Evolutionary conservation across 1,140 invertebrate species (phyloP).

Genomic region (Drosophila grimshawi): DNA sequence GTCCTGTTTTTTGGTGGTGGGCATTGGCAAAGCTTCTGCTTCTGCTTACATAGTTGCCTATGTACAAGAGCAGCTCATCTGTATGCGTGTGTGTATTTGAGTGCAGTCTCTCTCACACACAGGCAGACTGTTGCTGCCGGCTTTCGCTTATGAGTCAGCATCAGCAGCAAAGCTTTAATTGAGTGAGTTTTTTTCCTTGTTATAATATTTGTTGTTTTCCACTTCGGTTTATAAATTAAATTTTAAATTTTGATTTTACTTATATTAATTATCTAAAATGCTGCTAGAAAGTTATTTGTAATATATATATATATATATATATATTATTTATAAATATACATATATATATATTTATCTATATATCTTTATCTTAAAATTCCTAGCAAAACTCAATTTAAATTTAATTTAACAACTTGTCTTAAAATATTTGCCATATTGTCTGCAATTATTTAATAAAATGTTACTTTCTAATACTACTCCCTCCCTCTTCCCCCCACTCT

Average conservation of each 20-base stretch:
- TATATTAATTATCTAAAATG: conserved; percentile 2
- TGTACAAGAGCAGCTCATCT: conserved; percentile 43
- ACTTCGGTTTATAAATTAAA: neutral
- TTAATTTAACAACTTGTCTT: too few species aligned
- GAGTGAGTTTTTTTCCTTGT: conserved; percentile 41
- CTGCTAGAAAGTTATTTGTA: too few species aligned
- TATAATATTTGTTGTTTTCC: conserved; percentile 20
- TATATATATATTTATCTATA: too few species aligned
- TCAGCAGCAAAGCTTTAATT: conserved; percentile 41
- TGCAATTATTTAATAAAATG: conserved; percentile 16
- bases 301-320: too few species aligned
- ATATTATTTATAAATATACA: too few species aligned
- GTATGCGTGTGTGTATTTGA: conserved; percentile 28
- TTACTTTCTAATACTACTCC: neutral
- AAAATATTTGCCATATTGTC: too few species aligned
- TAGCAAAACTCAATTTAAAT: too few species aligned
- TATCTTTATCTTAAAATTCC: too few species aligned
- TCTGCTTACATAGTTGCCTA: conserved; percentile 71
- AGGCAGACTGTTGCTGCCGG: conserved; percentile 78
- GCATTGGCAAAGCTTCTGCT: conserved; percentile 36
- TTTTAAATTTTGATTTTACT: neutral
- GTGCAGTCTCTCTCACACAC: conserved; percentile 16
- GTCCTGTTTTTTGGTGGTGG: conserved; percentile 70
- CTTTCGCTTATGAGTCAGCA: conserved; percentile 59
- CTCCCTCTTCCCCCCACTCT: neutral